Evolutionary conservation across 2,797 vertebrate species (phyloP), one percentile per base, ranked within the genome.

Genomic region (Amblyraja radiata): DNA sequence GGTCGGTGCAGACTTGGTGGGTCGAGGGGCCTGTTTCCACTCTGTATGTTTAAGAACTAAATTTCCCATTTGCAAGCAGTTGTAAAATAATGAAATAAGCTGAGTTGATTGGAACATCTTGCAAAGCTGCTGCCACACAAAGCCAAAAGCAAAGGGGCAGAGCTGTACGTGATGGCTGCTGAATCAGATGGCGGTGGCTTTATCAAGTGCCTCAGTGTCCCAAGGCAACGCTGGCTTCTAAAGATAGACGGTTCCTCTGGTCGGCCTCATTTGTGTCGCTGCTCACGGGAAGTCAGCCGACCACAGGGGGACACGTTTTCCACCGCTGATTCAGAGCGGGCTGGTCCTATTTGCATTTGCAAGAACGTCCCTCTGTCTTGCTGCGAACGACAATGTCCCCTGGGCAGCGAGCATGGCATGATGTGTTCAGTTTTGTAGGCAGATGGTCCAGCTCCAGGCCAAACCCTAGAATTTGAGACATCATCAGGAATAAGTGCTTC

Each of bases 401-500:
- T 68, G 63, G 61, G 61, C 65, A 36, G 65, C 68, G 84, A 36
- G 61, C 84, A 68, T 10, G 63, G 16, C 68, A 32, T 88, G 84
- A 88, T 88, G 63, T 68, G 63, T 65, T 68, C 61, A 4, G 84
- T 84, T 88, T 88, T 88, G 84, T 36, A 61, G 81, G 36, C 84
- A 68, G 84, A 88, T 88, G 84, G 84, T 21, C 63, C 14, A 36
- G 84, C 84, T 88, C n/a, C 16, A 68, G 84, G 84, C 63, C 63
- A 68, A 68, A 36, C 32, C 61, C 84, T 88, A 68, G 16, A 18
- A 88, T 88, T 32, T 68, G 84, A 88, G 84, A 88, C n/a, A 68
- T 88, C n/a, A 88, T 68, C 84, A 88, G 84, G 68, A 88, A 88
- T 36, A 68, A 88, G 32, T 65, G 65, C 84, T 88, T 88, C 84